Evolutionary conservation across 2,113 vertebrate genomes (phyloP), one percentile per base, ranked within the genome.

Genomic region (Kryptolebias marmoratus): DNA sequence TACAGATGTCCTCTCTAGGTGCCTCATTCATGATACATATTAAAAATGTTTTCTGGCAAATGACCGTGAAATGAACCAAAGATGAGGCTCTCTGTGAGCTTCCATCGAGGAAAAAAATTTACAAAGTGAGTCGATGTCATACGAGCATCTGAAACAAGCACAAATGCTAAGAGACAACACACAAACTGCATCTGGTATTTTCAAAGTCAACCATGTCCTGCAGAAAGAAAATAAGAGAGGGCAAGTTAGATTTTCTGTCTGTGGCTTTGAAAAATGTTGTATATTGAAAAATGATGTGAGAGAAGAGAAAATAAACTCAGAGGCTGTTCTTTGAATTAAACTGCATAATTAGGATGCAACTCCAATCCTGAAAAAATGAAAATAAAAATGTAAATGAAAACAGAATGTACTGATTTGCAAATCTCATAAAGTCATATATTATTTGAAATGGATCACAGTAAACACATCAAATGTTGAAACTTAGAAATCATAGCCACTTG

Each of bases 191-290:
- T 53, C 68, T 63, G 56, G 69, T 50, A 56, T 60, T 64, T 42
- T 82, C 73, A 87, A 82, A 87, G 87, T 88, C 87, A 81, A 80
- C 58, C 66, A 62, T 74, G 68, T 75, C 89, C 85, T 50, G 77
- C 55, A 83, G 89, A 48, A 27, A 80, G 80, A 75, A 4, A 68
- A 28, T 36, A 79, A 36, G 67, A 75, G 77, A 83, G 69, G 77
- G 77, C 77, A 82, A 59, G 54, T 66, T 65, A 32, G 48, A 59
- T 60, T 65, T 71, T 49, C 60, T 73, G 77, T 79, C 45, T 49
- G 31, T 69, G 57, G 22, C 60, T 27, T 5, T 64, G 58, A 32
- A 60, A 66, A 64, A 52, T 60, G 27, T 63, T 18, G 16, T 66
- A 67, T 2, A 18, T 12, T 52, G 57, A 71, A 65, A 58, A 60